Evolutionary conservation across 2,888 invertebrate species (phyloP).

Genomic region (Drosophila fungiperda): DNA sequence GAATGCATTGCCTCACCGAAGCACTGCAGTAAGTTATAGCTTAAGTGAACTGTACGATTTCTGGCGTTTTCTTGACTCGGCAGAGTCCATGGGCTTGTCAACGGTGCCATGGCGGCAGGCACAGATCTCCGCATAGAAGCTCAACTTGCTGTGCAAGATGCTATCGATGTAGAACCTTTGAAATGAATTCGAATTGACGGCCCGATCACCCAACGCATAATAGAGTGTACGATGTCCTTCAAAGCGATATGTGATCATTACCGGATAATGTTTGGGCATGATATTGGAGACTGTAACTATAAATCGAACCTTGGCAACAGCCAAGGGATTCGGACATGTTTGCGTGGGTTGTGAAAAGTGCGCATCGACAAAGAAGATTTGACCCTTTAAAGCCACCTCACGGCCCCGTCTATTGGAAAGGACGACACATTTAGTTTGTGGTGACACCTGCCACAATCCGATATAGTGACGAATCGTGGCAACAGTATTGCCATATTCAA

Average conservation of each 20-base stretch:
- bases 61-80: neutral
- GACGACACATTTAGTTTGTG: conserved; percentile 78
- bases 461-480: conserved; percentile 73
- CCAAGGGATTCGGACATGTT: conserved; percentile 81
- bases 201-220: conserved; percentile 67
- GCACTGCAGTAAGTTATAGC: conserved; percentile 80
- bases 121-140: conserved; percentile 73
- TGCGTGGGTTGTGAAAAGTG: conserved; percentile 81
- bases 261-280: conserved; percentile 67
- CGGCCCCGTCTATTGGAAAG: conserved; percentile 53
- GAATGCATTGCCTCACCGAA: conserved; percentile 82
- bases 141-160: conserved; percentile 73
- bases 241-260: conserved; percentile 82
- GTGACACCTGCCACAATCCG: conserved; percentile 74
- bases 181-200: conserved; percentile 54
- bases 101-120: conserved; percentile 69
- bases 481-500: conserved; percentile 59
- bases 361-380: conserved; percentile 74
- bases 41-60: neutral
- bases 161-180: conserved; percentile 79
- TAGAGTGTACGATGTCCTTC: conserved; percentile 77
- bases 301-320: conserved; percentile 83
- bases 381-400: conserved; percentile 60
- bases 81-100: conserved; percentile 39
- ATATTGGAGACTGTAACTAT: conserved; percentile 69